Evolutionary conservation across 2,888 invertebrate species (phyloP).

Genomic region (Idaea aversata): DNA sequence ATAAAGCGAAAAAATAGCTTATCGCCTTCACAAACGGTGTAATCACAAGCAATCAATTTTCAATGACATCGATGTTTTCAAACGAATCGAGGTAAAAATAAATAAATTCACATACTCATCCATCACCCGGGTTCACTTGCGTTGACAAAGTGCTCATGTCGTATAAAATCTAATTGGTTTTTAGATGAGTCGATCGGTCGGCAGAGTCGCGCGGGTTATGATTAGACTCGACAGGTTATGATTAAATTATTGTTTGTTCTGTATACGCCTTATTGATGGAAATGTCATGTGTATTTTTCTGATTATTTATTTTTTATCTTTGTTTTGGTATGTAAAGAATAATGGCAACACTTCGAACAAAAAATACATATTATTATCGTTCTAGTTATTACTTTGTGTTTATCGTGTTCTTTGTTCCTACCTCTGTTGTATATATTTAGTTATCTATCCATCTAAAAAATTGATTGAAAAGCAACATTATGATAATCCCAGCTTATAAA

Average conservation of each 20-base stretch:
- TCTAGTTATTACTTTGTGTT: too few relatives aligned
- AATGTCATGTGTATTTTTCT: not conserved
- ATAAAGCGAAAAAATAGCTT: constrained; percentile 4
- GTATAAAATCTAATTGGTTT: not conserved
- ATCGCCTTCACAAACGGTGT: constrained; percentile 8
- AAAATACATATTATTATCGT: too few relatives aligned
- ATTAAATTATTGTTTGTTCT: not conserved
- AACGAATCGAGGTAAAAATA: constrained; percentile 48
- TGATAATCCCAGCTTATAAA: too few relatives aligned
- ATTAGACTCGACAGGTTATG: not conserved
- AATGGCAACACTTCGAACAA: too few relatives aligned
- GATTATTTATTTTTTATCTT: too few relatives aligned
- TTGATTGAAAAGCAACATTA: too few relatives aligned
- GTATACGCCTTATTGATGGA: not conserved
- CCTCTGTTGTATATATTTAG: too few relatives aligned
- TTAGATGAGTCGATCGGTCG: not conserved
- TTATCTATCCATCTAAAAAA: too few relatives aligned
- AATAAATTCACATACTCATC: constrained; percentile 62
- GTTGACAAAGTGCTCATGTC: constrained; percentile 45
- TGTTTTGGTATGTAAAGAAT: too few relatives aligned
- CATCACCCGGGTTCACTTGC: constrained; percentile 54
- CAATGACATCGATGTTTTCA: constrained; percentile 51
- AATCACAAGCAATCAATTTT: constrained; percentile 57
- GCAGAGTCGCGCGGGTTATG: not conserved
- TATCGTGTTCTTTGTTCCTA: too few relatives aligned